Percentiles rank a stretch among this genome's conserved stretches.
Evolutionary conservation across 1,140 invertebrate species (phyloP).

Genomic region (Aphelinus certus): DNA sequence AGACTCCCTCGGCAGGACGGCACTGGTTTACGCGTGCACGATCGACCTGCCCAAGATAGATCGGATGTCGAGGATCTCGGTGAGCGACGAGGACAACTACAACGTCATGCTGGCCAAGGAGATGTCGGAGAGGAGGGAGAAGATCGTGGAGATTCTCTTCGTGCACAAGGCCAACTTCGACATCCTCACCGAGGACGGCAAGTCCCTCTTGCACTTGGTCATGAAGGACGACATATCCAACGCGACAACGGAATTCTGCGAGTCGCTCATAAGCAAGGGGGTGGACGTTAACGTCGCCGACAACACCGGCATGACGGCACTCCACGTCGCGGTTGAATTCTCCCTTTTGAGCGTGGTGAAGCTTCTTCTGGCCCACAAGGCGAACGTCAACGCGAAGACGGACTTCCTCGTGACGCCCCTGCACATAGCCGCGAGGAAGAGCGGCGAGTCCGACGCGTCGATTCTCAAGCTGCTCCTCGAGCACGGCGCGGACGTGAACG

Average conservation of each 20-base stretch:
- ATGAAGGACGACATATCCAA: no score
- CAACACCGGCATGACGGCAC: background rate
- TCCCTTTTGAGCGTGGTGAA: background rate
- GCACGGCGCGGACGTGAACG: conserved; percentile 11
- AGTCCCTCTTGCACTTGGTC: no score
- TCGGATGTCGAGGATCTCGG: no score
- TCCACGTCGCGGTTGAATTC: background rate
- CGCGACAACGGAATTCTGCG: no score
- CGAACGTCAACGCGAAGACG: background rate
- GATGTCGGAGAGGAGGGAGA: background rate
- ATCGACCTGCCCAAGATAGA: no score
- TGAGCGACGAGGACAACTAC: no score
- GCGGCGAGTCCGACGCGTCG: background rate
- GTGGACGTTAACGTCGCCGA: background rate
- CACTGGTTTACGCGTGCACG: no score
- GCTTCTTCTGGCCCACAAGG: background rate
- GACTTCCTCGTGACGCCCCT: background rate
- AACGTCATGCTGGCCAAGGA: no score
- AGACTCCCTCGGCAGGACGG: no score
- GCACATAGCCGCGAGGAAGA: conserved; percentile 8
- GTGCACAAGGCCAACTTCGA: no score
- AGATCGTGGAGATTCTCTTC: background rate
- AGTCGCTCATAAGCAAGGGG: no score
- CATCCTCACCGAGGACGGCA: no score
- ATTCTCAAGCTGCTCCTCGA: background rate